phyloP scores from a whole-genome alignment of 2,113 vertebrate genomes.

The Psilopsiagon aurifrons region DNA sequence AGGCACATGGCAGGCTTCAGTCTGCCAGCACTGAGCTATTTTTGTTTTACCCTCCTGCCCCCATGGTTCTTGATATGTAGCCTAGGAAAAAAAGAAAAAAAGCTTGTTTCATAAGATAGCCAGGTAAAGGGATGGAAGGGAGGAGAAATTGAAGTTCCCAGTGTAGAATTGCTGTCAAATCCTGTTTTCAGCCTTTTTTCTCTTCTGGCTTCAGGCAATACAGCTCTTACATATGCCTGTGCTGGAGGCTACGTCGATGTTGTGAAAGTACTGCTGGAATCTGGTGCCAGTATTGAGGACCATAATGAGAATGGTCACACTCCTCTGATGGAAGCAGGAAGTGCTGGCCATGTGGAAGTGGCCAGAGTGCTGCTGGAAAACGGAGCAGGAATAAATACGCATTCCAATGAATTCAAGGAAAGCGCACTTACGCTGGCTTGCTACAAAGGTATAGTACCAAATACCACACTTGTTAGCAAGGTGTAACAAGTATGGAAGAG shows the following conservation, averaged over 20 bases:
- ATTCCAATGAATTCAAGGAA: constrained; percentile 99
- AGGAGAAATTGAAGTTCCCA: neutral
- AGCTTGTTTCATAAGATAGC: rapidly evolving
- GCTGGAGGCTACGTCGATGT: constrained; percentile 98
- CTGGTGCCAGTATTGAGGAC: constrained; percentile 98
- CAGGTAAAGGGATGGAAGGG: neutral
- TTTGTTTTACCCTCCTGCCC: neutral
- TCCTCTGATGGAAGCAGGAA: constrained; percentile 97
- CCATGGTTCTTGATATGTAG: neutral
- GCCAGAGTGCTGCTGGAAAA: constrained; percentile 95
- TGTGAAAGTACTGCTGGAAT: constrained; percentile 96
- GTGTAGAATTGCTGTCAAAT: rapidly evolving
- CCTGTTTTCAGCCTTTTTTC: neutral
- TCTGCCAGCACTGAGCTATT: neutral
- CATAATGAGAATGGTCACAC: constrained; percentile 99
- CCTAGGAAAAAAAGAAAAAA: neutral
- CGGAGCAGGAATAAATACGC: constrained; percentile 97
- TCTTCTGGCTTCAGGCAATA: constrained; percentile 84
- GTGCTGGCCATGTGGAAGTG: constrained; percentile 96
- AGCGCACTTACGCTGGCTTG: constrained; percentile 97
- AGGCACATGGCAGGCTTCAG: neutral
- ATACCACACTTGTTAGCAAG: rapidly evolving
- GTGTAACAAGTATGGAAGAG: rapidly evolving
- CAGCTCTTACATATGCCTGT: constrained; percentile 95
- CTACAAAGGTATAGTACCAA: constrained; percentile 88